phyloP scores from a whole-genome alignment of 2,113 vertebrate genomes.

The Passer montanus region DNA sequence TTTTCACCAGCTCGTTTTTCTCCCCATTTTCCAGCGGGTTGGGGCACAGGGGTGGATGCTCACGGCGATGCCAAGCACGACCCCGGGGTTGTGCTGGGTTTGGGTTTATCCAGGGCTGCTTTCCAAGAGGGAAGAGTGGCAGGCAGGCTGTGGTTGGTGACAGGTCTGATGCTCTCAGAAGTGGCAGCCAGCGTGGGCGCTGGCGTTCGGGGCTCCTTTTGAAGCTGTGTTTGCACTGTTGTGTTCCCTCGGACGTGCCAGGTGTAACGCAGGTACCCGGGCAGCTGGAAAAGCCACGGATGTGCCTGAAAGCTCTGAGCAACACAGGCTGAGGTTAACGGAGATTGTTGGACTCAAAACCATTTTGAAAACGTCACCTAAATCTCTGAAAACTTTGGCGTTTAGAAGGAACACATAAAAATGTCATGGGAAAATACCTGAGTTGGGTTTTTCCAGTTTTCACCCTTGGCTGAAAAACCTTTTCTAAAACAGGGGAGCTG shows the following conservation, averaged over 20 bases:
- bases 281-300: not conserved
- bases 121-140: not conserved
- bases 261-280: not conserved
- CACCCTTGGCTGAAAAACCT: slow-evolving; percentile 3
- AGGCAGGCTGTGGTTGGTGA: slow-evolving; percentile 20
- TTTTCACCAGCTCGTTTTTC: not conserved
- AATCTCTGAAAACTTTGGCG: not conserved
- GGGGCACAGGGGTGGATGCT: not conserved
- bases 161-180: slow-evolving; percentile 5
- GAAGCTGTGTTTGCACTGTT: not conserved
- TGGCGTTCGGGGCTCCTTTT: slow-evolving; percentile 13
- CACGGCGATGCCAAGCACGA: fast-evolving
- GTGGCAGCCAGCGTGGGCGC: not conserved
- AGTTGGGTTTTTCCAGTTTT: not conserved
- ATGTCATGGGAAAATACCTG: not conserved
- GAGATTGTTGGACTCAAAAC: not conserved
- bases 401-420: not conserved
- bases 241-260: not conserved
- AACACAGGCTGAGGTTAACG: not conserved
- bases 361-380: not conserved
- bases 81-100: not conserved
- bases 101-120: not conserved
- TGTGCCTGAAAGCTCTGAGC: not conserved
- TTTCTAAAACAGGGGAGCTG: not conserved
- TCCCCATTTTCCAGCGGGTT: fast-evolving